Percentiles rank a stretch among this genome's conserved stretches.
These are phyloP conservation scores for Siniperca scherzeri DNA, from an alignment of 2,797 vertebrate species.

Conservation along the genomic window DNA sequence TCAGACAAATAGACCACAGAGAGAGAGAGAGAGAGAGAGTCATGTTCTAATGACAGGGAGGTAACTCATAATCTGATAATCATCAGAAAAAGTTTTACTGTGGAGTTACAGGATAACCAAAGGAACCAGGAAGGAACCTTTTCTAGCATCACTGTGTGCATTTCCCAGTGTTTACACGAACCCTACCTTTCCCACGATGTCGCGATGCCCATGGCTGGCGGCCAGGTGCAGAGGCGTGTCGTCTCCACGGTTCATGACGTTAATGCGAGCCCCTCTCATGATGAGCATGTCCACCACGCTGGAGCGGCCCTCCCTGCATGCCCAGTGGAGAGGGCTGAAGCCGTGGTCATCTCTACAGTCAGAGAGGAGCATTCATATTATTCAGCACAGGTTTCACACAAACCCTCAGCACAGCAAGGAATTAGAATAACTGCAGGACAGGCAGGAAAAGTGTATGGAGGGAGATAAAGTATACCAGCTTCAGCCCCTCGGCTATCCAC, in stretches of 20 bases:
- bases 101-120: not conserved
- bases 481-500: not conserved
- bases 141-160: not conserved
- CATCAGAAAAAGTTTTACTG: not conserved
- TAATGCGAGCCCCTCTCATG: slow-evolving; percentile 97
- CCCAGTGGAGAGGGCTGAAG: slow-evolving; percentile 98
- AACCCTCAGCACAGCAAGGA: slow-evolving; percentile 12
- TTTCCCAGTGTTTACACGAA: slow-evolving; percentile 14
- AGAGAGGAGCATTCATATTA: slow-evolving; percentile 21
- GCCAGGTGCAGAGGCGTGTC: slow-evolving; percentile 97
- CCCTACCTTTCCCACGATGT: slow-evolving; percentile 95
- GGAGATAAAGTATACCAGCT: not conserved
- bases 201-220: slow-evolving; percentile 94
- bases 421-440: not conserved
- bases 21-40: not conserved
- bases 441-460: not conserved
- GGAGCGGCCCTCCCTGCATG: slow-evolving; percentile 94
- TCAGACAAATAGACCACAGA: not conserved
- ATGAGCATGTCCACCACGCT: slow-evolving; percentile 98
- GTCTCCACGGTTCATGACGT: slow-evolving; percentile 97
- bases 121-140: not conserved
- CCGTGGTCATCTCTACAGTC: slow-evolving; percentile 94
- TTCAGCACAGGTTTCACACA: slow-evolving; percentile 19
- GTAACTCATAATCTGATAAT: not conserved
- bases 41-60: not conserved